Evolutionary conservation across 2,888 invertebrate species (phyloP).

Genomic region (Aphodius sticticus): DNA sequence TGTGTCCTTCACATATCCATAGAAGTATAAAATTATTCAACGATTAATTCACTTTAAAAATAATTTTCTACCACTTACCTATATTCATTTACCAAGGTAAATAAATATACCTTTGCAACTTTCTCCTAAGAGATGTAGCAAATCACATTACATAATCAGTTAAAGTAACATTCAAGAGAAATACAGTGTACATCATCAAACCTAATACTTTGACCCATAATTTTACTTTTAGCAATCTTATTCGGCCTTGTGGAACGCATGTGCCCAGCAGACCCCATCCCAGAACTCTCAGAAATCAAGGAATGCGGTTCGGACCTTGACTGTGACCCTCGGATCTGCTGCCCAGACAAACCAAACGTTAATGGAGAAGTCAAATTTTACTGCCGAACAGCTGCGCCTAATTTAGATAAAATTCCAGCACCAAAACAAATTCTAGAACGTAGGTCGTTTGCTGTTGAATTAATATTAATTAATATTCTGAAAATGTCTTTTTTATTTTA

Average conservation of each 20-base stretch:
- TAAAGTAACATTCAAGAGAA: background rate
- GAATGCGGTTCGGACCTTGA: slow-evolving; percentile 73
- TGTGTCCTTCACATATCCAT: no score
- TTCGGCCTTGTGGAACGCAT: slow-evolving; percentile 73
- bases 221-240: slow-evolving; percentile 66
- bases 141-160: no score
- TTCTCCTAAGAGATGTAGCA: no score
- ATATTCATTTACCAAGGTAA: no score
- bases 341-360: slow-evolving; percentile 65
- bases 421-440: slow-evolving; percentile 71
- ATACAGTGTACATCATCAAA: background rate
- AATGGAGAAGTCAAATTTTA: slow-evolving; percentile 66
- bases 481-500: no score
- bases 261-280: slow-evolving; percentile 73
- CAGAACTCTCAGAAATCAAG: slow-evolving; percentile 75
- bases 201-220: background rate
- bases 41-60: no score
- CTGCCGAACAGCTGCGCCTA: slow-evolving; percentile 74
- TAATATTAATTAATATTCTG: slow-evolving; percentile 4
- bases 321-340: slow-evolving; percentile 80
- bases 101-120: no score
- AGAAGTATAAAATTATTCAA: no score
- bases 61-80: no score
- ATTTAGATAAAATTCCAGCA: slow-evolving; percentile 70
- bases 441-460: slow-evolving; percentile 56